These are phyloP conservation scores for Drosophila buzzatii DNA, from an alignment of 2,888 invertebrate species.

Conservation along the genomic window DNA sequence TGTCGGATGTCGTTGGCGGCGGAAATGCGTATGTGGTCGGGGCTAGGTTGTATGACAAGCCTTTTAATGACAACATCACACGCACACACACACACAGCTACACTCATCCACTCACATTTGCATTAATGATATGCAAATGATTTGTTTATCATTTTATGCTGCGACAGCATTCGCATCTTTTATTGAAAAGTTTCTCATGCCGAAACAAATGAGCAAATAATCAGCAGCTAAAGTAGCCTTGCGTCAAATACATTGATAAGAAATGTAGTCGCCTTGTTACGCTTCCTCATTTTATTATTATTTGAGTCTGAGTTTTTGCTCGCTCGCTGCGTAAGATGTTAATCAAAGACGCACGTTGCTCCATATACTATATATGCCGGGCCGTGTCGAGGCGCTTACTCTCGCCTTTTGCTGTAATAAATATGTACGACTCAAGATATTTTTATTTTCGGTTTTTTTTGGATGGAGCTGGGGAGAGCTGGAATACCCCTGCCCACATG, in stretches of 20 bases:
- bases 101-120: slow-evolving; percentile 44
- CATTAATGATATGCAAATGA: slow-evolving; percentile 81
- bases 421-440: slow-evolving; percentile 44
- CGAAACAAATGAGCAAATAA: slow-evolving; percentile 70
- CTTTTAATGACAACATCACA: slow-evolving; percentile 65
- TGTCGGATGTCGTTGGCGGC: slow-evolving; percentile 21
- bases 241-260: slow-evolving; percentile 59
- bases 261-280: slow-evolving; percentile 1
- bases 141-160: slow-evolving; percentile 73
- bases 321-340: slow-evolving; percentile 57
- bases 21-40: slow-evolving; percentile 16
- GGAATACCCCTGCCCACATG: slow-evolving; percentile 21
- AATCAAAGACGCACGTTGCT: slow-evolving; percentile 70
- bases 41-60: slow-evolving; percentile 57
- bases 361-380: slow-evolving; percentile 35
- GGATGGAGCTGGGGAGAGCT: neutral
- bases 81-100: slow-evolving; percentile 15
- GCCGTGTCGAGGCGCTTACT: slow-evolving; percentile 29
- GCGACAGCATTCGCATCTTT: slow-evolving; percentile 67
- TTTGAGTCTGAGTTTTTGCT: neutral
- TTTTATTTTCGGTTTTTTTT: slow-evolving; percentile 14
- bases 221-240: slow-evolving; percentile 53
- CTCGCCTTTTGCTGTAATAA: slow-evolving; percentile 40
- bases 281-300: neutral
- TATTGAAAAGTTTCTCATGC: slow-evolving; percentile 72